phyloP scores from a whole-genome alignment of 2,797 vertebrate genomes.

The Thalassophryne amazonica region DNA sequence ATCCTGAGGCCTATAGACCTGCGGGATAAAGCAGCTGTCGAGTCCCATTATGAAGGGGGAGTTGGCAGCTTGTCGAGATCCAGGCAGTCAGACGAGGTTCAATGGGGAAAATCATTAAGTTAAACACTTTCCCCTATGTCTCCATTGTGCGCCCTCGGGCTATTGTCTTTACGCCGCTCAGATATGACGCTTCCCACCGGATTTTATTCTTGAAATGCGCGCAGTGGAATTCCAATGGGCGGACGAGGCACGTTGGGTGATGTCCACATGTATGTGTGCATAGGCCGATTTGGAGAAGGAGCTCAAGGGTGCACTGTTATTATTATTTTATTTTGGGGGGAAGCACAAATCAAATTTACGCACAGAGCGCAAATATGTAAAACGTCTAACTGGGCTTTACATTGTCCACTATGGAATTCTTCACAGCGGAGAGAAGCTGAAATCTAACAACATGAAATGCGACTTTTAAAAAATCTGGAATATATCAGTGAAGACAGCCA shows the following conservation, averaged over 20 bases:
- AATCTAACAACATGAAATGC: no score
- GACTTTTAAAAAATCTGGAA: no score
- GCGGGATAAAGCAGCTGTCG: conserved; percentile 87
- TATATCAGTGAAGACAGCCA: no score
- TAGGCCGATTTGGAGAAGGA: no score
- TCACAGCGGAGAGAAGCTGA: no score
- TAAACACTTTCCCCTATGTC: conserved; percentile 92
- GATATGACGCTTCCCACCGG: conserved; percentile 81
- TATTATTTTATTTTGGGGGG: no score
- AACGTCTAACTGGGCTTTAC: no score
- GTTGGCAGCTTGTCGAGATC: conserved; percentile 86
- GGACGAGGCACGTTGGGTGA: conserved; percentile 30
- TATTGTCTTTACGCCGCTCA: conserved; percentile 83
- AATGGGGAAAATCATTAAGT: conserved; percentile 92
- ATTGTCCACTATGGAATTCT: no score
- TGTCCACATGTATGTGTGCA: no score
- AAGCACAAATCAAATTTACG: no score
- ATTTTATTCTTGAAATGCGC: conserved; percentile 61
- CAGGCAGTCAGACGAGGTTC: conserved; percentile 85
- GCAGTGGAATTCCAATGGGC: conserved; percentile 73
- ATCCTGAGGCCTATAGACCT: conserved; percentile 85
- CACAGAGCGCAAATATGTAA: no score
- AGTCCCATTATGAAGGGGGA: conserved; percentile 85
- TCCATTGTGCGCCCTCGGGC: conserved; percentile 79
- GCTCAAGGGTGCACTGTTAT: no score